phyloP scores from a whole-genome alignment of 2,113 vertebrate genomes.

The Daboia siamensis region DNA sequence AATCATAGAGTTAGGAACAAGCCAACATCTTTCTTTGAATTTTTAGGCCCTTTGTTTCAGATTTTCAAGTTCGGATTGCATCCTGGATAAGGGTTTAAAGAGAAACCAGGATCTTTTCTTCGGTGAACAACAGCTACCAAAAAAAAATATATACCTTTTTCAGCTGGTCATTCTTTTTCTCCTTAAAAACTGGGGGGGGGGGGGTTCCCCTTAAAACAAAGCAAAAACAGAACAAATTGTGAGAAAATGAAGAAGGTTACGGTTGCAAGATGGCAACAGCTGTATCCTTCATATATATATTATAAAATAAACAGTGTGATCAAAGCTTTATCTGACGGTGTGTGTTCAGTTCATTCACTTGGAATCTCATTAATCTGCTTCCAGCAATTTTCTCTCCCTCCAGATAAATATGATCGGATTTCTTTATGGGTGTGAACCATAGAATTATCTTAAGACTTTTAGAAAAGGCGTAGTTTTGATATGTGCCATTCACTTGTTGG shows the following conservation, averaged over 20 bases:
- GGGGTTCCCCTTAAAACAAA: not conserved
- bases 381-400: not conserved
- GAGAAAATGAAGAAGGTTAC: not conserved
- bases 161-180: not conserved
- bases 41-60: not conserved
- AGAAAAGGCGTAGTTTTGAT: not conserved
- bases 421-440: not conserved
- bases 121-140: not conserved
- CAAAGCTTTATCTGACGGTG: not conserved
- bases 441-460: not conserved
- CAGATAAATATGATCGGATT: not conserved
- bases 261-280: not conserved
- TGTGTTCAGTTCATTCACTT: not conserved
- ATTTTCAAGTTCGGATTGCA: not conserved
- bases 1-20: not conserved
- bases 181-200: not conserved
- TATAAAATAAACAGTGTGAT: not conserved
- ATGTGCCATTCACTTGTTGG: not conserved
- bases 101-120: not conserved
- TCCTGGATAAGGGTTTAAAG: not conserved
- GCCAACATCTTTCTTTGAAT: not conserved
- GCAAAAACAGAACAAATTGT: not conserved
- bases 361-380: not conserved
- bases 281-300: not conserved
- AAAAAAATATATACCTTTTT: not conserved